Conservation (phyloP, 2,113 vertebrate genomes). For the Sturnus vulgaris region DNA sequence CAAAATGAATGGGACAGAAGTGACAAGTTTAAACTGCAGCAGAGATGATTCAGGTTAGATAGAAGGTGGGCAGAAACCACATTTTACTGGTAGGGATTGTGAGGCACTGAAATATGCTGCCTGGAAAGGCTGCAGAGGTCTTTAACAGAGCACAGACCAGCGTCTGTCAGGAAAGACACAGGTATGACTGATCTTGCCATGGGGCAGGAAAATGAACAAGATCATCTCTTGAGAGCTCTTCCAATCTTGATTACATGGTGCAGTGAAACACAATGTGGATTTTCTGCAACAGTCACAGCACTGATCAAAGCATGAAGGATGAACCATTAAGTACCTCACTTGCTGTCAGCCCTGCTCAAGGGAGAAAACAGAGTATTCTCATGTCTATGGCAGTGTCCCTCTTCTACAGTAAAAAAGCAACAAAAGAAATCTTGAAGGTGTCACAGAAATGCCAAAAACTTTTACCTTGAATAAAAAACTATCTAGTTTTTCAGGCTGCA, state of each 20-base stretch:
- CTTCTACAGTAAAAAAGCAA: background rate
- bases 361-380: background rate
- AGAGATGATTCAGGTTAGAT: background rate
- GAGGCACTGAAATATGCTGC: background rate
- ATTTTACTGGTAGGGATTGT: background rate
- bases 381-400: background rate
- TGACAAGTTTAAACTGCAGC: background rate
- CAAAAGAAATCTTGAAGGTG: background rate
- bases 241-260: background rate
- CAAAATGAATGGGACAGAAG: background rate
- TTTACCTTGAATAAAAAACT: background rate
- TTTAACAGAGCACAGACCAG: background rate
- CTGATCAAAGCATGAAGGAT: background rate
- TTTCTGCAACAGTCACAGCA: background rate
- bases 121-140: background rate
- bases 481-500: background rate
- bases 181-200: constrained; percentile 4
- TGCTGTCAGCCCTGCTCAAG: background rate
- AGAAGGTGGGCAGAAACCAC: background rate
- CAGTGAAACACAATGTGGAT: constrained; percentile 4
- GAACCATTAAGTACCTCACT: background rate
- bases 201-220: background rate
- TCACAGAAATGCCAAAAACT: background rate
- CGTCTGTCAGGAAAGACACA: background rate
- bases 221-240: background rate